These are phyloP conservation scores for Sturnira hondurensis DNA, from an alignment of 2,113 vertebrate genomes.

Conservation along the genomic window DNA sequence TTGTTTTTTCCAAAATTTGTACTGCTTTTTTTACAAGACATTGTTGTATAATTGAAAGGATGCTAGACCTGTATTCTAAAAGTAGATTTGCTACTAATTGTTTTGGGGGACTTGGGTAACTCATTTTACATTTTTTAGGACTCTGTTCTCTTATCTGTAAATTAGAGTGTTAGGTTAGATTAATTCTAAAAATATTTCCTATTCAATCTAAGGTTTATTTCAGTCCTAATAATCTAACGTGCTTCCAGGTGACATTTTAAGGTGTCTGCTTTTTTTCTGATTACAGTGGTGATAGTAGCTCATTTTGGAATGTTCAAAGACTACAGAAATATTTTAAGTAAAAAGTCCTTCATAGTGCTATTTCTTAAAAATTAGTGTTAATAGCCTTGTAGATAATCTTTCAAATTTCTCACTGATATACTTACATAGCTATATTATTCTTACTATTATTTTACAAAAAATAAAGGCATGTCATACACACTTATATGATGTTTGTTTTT, in stretches of 20 bases:
- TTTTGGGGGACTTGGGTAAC: not conserved
- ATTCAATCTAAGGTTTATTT: not conserved
- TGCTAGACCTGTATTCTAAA: not conserved
- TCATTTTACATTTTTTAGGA: not conserved
- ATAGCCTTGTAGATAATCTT: not conserved
- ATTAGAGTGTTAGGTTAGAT: not conserved
- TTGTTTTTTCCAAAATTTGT: constrained; percentile 28
- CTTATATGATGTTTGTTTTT: not conserved
- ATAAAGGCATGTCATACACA: not conserved
- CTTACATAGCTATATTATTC: not conserved
- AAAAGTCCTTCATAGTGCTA: not conserved
- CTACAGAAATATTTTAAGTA: constrained; percentile 4
- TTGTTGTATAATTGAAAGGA: not conserved
- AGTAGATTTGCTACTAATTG: not conserved
- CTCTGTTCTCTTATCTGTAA: not conserved
- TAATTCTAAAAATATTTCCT: not conserved
- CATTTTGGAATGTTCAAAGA: not conserved
- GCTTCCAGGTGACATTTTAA: constrained; percentile 8
- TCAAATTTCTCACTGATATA: constrained; percentile 3
- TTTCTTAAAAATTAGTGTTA: not conserved
- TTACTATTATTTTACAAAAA: constrained; percentile 7
- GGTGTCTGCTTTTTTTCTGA: not conserved
- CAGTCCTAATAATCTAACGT: not conserved
- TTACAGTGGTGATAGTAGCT: not conserved
- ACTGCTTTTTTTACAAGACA: not conserved